Conservation (phyloP, 2,797 vertebrate species). For the Echiichthys vipera region DNA sequence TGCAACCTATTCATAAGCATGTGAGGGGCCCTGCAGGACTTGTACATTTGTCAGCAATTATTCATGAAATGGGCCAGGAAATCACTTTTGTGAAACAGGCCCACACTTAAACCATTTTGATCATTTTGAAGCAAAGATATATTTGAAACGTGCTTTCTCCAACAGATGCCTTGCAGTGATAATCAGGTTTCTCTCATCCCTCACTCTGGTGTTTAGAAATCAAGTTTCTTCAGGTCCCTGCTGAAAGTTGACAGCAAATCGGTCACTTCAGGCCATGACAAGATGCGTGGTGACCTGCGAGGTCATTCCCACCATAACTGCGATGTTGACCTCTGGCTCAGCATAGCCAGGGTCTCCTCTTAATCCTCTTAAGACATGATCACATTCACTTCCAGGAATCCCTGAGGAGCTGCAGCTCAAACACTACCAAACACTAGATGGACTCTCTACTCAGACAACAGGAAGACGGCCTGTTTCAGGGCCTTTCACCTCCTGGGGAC, state of each 20-base stretch:
- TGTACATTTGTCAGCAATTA: neutral
- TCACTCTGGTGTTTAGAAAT: neutral
- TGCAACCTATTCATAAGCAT: neutral
- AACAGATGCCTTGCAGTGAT: neutral
- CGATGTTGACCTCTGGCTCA: conserved; percentile 43
- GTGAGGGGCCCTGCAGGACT: neutral
- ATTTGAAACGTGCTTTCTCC: neutral
- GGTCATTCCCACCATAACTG: conserved; percentile 62
- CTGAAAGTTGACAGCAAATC: neutral
- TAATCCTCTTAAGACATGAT: conserved; percentile 67
- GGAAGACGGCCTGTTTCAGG: conserved; percentile 37
- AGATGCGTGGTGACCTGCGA: conserved; percentile 7
- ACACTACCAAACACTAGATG: conserved; percentile 21
- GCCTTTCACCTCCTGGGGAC: conserved; percentile 61
- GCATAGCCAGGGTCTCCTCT: conserved; percentile 21
- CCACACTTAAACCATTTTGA: too few relatives aligned
- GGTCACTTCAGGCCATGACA: neutral
- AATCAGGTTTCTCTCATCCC: neutral
- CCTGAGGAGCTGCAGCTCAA: conserved; percentile 43
- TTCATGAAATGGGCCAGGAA: neutral
- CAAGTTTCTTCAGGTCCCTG: neutral
- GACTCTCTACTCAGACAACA: conserved; percentile 37
- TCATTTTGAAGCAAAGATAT: too few relatives aligned
- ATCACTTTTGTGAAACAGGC: neutral
- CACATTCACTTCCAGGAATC: conserved; percentile 56